These are phyloP conservation scores for Dinothrombium tinctorium DNA, from an alignment of 1,140 invertebrate species.

Conservation along the genomic window DNA sequence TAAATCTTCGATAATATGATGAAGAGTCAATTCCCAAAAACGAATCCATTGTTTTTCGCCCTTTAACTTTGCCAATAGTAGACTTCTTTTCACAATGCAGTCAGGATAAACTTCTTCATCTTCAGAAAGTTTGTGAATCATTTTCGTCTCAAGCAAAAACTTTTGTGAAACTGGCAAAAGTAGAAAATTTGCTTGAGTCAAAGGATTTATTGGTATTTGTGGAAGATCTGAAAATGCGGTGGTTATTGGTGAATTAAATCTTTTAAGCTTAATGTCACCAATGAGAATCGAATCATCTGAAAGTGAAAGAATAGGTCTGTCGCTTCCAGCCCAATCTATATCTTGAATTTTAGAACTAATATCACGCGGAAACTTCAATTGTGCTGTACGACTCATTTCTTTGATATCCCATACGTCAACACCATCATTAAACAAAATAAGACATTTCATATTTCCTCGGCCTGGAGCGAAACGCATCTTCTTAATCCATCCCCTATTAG, in stretches of 20 bases:
- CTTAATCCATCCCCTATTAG: conserved; percentile 29
- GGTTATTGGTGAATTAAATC: conserved; percentile 19
- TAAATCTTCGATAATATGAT: conserved; percentile 19
- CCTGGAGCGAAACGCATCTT: conserved; percentile 38
- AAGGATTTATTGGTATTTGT: neutral
- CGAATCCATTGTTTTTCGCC: conserved; percentile 28
- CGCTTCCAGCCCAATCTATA: conserved; percentile 35
- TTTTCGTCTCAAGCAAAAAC: neutral
- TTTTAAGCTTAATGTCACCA: conserved; percentile 28
- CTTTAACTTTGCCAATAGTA: conserved; percentile 19
- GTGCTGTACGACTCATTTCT: conserved; percentile 12
- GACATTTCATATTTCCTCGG: conserved; percentile 33
- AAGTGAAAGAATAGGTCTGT: conserved; percentile 29
- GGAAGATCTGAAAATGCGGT: neutral
- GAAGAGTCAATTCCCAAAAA: conserved; percentile 29
- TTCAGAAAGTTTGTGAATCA: neutral
- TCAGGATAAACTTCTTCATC: neutral
- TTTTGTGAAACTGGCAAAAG: too few species aligned
- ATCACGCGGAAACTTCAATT: conserved; percentile 11
- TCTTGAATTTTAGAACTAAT: conserved; percentile 24
- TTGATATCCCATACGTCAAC: conserved; percentile 33
- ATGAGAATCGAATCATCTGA: conserved; percentile 30
- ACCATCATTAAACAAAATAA: conserved; percentile 33
- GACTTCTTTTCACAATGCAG: conserved; percentile 3
- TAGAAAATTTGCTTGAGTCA: neutral